These are phyloP conservation scores for Micrastur ruficollis DNA, from an alignment of 2,797 vertebrate species.

Conservation along the genomic window DNA sequence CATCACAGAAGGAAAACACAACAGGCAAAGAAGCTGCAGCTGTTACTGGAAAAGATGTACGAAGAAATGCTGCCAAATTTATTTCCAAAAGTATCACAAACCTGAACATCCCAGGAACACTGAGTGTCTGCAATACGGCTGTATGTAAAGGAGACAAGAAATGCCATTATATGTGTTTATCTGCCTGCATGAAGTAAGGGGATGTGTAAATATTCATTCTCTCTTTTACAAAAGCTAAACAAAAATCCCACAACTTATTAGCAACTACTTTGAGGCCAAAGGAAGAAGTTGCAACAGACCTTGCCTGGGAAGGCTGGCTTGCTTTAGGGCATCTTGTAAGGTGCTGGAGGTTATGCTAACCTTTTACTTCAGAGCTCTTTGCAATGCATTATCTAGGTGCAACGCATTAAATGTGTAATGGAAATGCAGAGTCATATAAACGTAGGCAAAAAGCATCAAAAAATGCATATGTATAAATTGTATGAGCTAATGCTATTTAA, in stretches of 20 bases:
- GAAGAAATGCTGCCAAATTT: slow-evolving; percentile 46
- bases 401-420: not conserved
- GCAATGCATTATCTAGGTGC: not conserved
- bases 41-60: slow-evolving; percentile 33
- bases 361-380: not conserved
- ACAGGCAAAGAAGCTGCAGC: slow-evolving; percentile 59
- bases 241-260: not conserved
- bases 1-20: slow-evolving; percentile 65
- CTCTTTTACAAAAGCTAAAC: not conserved
- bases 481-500: not conserved
- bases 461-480: not conserved
- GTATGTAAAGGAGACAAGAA: not conserved
- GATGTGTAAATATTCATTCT: not conserved
- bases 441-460: not conserved
- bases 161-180: not conserved
- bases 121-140: not conserved
- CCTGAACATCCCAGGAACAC: slow-evolving; percentile 40
- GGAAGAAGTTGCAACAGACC: not conserved
- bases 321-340: not conserved
- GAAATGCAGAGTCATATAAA: not conserved
- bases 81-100: slow-evolving; percentile 57
- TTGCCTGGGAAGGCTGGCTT: not conserved
- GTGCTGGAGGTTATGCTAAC: not conserved
- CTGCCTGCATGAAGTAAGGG: not conserved
- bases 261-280: not conserved